A percentile compares a stretch with the other conserved stretches of the same genome.
Conservation (phyloP, 2,797 vertebrate species). For the Acestrorhynchus altus region DNA sequence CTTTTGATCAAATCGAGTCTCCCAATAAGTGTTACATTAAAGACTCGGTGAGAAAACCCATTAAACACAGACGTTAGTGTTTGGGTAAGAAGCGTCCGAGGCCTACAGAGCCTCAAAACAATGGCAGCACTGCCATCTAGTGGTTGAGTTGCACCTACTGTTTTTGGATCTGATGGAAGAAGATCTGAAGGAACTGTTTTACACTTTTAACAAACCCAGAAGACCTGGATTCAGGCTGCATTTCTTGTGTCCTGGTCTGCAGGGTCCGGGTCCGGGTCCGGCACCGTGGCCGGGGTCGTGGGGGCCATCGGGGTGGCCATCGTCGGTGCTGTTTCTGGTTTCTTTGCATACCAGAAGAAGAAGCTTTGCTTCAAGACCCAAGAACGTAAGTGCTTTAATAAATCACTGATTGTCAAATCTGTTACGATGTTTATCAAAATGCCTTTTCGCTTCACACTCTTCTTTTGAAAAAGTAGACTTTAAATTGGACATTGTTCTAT, state of each 20-base stretch:
- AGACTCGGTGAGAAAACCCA: neutral
- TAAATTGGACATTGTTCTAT: too few species aligned
- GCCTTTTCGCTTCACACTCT: too few species aligned
- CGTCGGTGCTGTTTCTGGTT: constrained; percentile 80
- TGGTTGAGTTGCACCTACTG: constrained; percentile 4
- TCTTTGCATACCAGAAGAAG: constrained; percentile 89
- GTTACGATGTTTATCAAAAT: too few species aligned
- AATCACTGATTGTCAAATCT: neutral
- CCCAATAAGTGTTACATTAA: neutral
- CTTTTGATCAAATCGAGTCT: neutral
- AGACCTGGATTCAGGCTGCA: neutral
- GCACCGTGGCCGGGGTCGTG: constrained; percentile 81
- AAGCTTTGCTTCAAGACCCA: constrained; percentile 89
- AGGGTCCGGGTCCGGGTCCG: constrained; percentile 60
- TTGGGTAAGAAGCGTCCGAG: too few species aligned
- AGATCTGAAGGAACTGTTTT: too few species aligned
- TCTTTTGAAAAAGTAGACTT: too few species aligned
- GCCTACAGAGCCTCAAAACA: neutral
- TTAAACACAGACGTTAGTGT: neutral
- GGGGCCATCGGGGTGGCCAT: constrained; percentile 76
- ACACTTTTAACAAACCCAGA: too few species aligned
- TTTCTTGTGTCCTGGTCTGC: neutral
- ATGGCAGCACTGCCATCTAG: constrained; percentile 35
- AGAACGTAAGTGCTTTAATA: constrained; percentile 70
- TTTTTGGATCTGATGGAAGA: too few species aligned